Evolutionary conservation across 2,113 vertebrate genomes (phyloP).

Genomic region (Dicerorhinus sumatrensis): DNA sequence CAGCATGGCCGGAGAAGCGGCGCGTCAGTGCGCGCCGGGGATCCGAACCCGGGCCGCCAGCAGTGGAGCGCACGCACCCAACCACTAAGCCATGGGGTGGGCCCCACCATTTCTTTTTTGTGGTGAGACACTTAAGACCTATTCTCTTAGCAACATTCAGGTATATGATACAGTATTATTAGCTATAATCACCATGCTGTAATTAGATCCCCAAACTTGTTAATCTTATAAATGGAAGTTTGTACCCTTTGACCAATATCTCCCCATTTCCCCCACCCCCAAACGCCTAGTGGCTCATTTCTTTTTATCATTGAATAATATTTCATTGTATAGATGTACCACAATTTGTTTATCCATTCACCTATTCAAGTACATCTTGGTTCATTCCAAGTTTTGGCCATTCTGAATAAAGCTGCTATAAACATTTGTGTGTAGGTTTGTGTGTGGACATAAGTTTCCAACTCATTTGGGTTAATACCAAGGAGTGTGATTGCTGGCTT

Average conservation of each 20-base stretch:
- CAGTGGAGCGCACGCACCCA: no score
- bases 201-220: background rate
- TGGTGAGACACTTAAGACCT: background rate
- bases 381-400: background rate
- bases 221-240: background rate
- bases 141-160: background rate
- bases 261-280: background rate
- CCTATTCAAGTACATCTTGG: background rate
- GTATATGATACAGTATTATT: background rate
- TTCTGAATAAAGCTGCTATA: background rate
- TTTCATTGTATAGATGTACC: no score
- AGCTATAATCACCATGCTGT: background rate
- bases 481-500: no score
- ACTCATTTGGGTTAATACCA: background rate
- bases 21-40: no score
- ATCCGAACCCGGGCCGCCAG: no score
- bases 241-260: background rate
- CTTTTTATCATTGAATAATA: background rate
- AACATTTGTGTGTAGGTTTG: background rate
- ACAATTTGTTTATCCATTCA: background rate
- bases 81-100: no score
- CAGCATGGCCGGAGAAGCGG: no score
- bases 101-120: background rate
- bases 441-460: background rate
- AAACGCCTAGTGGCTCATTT: background rate